Evolutionary conservation across 2,113 vertebrate genomes (phyloP).

Genomic region (Crypturellus undulatus): DNA sequence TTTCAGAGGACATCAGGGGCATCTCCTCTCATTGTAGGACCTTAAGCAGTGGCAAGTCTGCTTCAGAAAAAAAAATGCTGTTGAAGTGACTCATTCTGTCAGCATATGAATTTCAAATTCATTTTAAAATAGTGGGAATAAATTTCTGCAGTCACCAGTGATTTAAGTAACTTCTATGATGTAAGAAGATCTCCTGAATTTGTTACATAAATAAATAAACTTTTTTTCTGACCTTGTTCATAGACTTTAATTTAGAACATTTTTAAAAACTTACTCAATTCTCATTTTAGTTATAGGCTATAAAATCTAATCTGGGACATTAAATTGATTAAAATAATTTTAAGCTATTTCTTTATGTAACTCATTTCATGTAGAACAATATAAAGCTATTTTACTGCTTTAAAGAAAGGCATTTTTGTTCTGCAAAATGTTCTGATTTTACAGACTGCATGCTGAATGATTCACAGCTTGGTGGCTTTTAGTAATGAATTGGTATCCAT

Average conservation of each 20-base stretch:
- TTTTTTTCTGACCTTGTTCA: neutral
- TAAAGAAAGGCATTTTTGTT: slow-evolving; percentile 11
- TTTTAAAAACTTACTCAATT: neutral
- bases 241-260: slow-evolving; percentile 6
- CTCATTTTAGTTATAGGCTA: neutral
- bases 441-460: neutral
- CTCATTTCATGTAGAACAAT: neutral
- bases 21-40: neutral
- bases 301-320: slow-evolving; percentile 13
- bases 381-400: neutral
- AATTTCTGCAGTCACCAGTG: neutral
- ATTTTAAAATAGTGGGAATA: neutral
- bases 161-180: neutral
- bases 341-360: neutral
- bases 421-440: neutral
- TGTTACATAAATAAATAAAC: neutral
- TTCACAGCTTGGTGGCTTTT: neutral
- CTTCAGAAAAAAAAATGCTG: neutral
- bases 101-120: neutral
- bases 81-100: neutral
- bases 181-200: neutral
- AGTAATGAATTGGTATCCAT: neutral
- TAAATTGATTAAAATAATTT: neutral
- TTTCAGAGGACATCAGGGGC: neutral
- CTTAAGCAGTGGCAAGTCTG: neutral